Conservation (phyloP, 1,140 invertebrate species). For the Phymorhynchus buccinoides region DNA sequence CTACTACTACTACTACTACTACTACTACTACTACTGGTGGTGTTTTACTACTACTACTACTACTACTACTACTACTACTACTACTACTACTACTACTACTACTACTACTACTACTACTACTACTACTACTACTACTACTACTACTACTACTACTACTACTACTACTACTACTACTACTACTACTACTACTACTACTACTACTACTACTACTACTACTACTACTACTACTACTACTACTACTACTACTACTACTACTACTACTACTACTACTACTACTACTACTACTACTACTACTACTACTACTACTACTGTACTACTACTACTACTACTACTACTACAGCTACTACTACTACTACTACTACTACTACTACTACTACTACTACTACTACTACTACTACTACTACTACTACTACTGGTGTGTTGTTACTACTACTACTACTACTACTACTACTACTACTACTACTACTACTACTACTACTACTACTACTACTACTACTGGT, state of each 20-base stretch:
- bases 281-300: constrained; percentile 16
- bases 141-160: not conserved
- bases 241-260: constrained; percentile 17
- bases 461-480: constrained; percentile 16
- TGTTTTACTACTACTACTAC: too few species aligned
- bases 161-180: constrained; percentile 16
- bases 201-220: constrained; percentile 13
- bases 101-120: not conserved
- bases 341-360: constrained; percentile 9
- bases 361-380: constrained; percentile 16
- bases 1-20: constrained; percentile 16
- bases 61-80: not conserved
- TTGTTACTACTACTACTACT: too few species aligned
- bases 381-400: constrained; percentile 13
- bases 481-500: too few species aligned
- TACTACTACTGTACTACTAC: not conserved
- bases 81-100: not conserved
- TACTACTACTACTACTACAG: not conserved
- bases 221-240: constrained; percentile 16
- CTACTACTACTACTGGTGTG: not conserved
- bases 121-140: not conserved
- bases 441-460: not conserved
- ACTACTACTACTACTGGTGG: too few species aligned
- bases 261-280: constrained; percentile 16
- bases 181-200: constrained; percentile 8